Conservation (phyloP, 2,888 invertebrate genomes). For the Pedicia rivosa region DNA sequence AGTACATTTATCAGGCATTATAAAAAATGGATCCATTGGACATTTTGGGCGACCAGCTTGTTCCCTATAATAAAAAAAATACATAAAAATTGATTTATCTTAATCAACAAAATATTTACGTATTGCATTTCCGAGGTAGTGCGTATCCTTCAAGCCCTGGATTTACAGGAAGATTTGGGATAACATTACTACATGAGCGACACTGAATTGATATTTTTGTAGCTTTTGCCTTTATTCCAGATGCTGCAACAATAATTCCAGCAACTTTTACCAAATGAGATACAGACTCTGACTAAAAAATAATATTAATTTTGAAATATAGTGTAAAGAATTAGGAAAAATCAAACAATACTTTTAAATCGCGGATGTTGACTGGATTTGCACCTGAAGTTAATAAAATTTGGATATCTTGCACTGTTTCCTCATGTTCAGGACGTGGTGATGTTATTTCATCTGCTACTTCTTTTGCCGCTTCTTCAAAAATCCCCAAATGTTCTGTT, state of each 20-base stretch:
- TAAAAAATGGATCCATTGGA: constrained; percentile 94
- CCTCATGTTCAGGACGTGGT: constrained; percentile 81
- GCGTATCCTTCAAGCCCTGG: constrained; percentile 94
- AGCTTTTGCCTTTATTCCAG: constrained; percentile 89
- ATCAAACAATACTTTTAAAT: constrained; percentile 64
- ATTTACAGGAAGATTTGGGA: constrained; percentile 78
- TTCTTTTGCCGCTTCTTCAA: constrained; percentile 94
- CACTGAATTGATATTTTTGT: constrained; percentile 92
- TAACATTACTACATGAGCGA: constrained; percentile 75
- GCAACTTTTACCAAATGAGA: constrained; percentile 87
- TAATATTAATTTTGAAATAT: no score
- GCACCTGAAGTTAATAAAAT: constrained; percentile 74
- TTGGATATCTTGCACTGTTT: constrained; percentile 84
- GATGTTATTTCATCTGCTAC: constrained; percentile 93
- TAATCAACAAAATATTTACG: constrained; percentile 40
- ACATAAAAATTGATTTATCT: constrained; percentile 2
- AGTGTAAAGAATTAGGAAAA: constrained; percentile 19
- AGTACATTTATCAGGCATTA: constrained; percentile 92
- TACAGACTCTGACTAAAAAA: constrained; percentile 87
- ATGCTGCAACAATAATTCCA: constrained; percentile 88
- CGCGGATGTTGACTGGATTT: constrained; percentile 63
- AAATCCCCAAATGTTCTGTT: constrained; percentile 78
- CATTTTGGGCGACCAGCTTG: constrained; percentile 86
- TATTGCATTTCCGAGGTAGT: constrained; percentile 85
- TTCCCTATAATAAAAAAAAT: constrained; percentile 43